Conservation (phyloP, 2,113 vertebrate genomes). For the Irena cyanogastra region DNA sequence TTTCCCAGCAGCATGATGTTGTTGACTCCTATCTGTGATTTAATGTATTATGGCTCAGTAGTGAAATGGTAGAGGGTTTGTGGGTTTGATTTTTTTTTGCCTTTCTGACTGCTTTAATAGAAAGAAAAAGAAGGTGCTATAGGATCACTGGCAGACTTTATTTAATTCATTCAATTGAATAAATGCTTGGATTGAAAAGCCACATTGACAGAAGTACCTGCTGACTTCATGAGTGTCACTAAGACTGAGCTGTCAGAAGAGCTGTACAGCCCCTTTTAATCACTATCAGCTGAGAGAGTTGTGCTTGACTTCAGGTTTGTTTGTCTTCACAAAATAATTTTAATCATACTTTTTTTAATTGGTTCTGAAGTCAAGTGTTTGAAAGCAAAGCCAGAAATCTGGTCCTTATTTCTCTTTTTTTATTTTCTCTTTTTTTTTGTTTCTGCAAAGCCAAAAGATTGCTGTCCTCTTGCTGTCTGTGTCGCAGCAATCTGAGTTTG, state of each 20-base stretch:
- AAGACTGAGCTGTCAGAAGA: not conserved
- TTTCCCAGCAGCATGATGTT: constrained; percentile 48
- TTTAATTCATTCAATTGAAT: not conserved
- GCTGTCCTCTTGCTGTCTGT: not conserved
- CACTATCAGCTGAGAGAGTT: rapidly evolving
- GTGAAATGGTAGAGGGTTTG: not conserved
- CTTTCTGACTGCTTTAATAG: not conserved
- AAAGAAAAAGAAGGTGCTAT: not conserved
- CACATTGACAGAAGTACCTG: not conserved
- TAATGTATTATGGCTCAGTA: not conserved
- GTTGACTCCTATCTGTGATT: not conserved
- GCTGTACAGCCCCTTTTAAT: not conserved
- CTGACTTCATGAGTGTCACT: not conserved
- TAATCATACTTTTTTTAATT: not conserved
- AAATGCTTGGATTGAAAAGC: no score
- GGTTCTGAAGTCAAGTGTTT: not conserved
- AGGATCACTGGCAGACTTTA: not conserved
- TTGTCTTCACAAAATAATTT: not conserved
- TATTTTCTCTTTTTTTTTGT: no score
- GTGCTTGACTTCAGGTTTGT: not conserved
- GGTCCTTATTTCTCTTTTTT: not conserved
- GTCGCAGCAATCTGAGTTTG: not conserved
- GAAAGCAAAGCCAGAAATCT: not conserved
- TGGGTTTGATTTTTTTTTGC: not conserved
- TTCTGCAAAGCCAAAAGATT: not conserved